Conservation (phyloP, 2,113 vertebrate species). For the Panthera uncia region DNA sequence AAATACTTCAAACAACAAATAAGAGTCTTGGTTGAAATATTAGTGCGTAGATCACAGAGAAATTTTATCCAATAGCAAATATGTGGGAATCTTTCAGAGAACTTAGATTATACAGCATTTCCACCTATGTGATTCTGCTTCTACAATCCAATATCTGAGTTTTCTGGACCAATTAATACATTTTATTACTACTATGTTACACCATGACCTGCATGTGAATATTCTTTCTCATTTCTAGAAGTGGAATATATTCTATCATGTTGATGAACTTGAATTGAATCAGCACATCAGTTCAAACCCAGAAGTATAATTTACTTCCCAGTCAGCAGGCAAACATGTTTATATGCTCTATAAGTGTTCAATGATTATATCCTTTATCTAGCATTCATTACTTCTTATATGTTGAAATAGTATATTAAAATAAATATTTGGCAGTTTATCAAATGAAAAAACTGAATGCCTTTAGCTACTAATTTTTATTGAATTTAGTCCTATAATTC, state of each 20-base stretch:
- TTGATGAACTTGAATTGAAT: conserved; percentile 20
- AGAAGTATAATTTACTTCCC: neutral
- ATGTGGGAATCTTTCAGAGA: neutral
- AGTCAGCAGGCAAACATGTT: neutral
- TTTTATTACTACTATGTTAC: neutral
- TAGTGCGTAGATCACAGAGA: neutral
- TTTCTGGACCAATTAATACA: neutral
- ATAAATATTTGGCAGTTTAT: conserved; percentile 41
- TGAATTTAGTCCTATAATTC: conserved; percentile 33
- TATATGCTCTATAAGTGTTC: neutral
- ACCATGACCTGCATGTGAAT: neutral
- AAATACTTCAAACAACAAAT: neutral
- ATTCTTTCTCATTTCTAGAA: conserved; percentile 38
- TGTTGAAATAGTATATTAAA: conserved; percentile 1
- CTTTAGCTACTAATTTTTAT: conserved; percentile 26
- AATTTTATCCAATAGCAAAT: neutral
- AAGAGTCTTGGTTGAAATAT: neutral
- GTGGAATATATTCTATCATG: neutral
- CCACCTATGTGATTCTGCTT: neutral
- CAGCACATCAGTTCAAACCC: neutral
- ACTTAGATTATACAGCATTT: neutral
- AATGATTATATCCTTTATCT: neutral
- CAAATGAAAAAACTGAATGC: neutral
- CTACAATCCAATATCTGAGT: neutral
- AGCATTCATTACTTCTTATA: conserved; percentile 9